Evolutionary conservation across 2,113 vertebrate genomes (phyloP).

Genomic region (Vulpes lagopus): DNA sequence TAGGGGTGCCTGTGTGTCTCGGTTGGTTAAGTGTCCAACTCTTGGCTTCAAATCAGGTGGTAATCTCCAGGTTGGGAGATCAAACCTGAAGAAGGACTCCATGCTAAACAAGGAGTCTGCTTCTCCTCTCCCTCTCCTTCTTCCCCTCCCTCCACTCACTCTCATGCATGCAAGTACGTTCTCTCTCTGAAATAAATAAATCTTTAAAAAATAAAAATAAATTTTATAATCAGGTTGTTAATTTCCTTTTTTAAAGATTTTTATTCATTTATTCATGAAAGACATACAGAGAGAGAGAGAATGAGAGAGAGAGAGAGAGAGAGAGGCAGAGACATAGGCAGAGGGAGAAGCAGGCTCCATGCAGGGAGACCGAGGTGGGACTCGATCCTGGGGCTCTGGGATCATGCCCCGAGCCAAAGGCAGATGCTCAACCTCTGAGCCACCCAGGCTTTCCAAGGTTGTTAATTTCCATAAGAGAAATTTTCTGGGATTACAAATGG

Average conservation of each 20-base stretch:
- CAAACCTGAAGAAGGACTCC: neutral
- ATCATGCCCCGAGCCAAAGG: too few relatives aligned
- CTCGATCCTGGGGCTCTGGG: too few relatives aligned
- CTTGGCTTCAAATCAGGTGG: neutral
- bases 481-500: neutral
- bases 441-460: neutral
- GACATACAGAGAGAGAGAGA: too few relatives aligned
- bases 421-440: too few relatives aligned
- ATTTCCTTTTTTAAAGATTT: neutral
- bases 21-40: neutral
- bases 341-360: too few relatives aligned
- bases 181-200: neutral
- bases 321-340: too few relatives aligned
- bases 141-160: neutral
- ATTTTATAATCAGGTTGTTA: neutral
- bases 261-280: too few relatives aligned
- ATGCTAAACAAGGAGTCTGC: neutral
- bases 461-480: neutral
- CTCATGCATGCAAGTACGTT: neutral
- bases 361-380: too few relatives aligned
- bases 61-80: neutral
- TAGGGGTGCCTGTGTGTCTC: neutral
- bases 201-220: neutral
- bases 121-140: neutral
- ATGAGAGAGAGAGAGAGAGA: too few relatives aligned